phyloP scores from a whole-genome alignment of 2,113 vertebrate species.

The Monarcha castaneiventris region DNA sequence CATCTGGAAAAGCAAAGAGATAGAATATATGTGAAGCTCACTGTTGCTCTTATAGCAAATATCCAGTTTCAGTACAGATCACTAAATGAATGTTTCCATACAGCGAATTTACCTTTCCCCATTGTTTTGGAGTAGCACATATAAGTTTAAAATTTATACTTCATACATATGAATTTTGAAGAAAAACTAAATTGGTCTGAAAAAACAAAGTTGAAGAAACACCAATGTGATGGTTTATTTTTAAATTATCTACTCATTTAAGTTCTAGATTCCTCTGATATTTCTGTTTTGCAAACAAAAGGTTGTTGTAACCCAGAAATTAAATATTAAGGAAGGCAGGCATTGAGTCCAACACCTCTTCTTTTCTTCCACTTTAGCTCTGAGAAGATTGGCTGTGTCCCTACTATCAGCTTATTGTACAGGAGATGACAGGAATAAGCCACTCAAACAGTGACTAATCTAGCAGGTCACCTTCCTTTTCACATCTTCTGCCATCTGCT shows the following conservation, averaged over 20 bases:
- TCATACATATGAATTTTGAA: neutral
- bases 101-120: neutral
- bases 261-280: neutral
- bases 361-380: neutral
- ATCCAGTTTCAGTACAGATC: neutral
- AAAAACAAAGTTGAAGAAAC: neutral
- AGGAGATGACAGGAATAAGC: neutral
- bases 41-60: neutral
- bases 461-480: neutral
- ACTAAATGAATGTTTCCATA: neutral
- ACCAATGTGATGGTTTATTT: neutral
- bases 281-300: neutral
- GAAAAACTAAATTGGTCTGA: neutral
- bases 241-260: neutral
- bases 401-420: neutral
- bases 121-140: neutral
- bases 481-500: neutral
- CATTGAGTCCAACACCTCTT: neutral
- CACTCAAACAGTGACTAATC: neutral
- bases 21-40: neutral
- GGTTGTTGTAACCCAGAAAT: neutral
- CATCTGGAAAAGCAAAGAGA: neutral
- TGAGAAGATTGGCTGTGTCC: neutral
- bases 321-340: neutral
- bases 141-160: neutral